Percentiles rank a stretch among this genome's conserved stretches.
These are phyloP conservation scores for Ammodytes dubius DNA, from an alignment of 2,113 vertebrate species.

Conservation along the genomic window DNA sequence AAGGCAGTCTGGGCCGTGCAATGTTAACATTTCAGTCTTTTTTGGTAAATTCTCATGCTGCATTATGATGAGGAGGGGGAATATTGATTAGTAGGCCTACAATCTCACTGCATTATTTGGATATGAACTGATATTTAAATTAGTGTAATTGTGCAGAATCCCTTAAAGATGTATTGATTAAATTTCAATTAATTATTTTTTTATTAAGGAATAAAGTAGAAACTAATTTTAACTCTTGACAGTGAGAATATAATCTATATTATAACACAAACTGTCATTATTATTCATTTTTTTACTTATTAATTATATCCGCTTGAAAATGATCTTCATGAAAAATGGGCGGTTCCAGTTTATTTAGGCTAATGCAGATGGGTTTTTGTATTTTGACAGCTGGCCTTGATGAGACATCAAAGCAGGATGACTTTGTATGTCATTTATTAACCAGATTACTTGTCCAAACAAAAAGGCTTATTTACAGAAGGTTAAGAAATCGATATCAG, in stretches of 20 bases:
- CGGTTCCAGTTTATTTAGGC: background rate
- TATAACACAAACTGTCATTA: too few species aligned
- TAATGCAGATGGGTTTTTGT: constrained; percentile 11
- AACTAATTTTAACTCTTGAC: background rate
- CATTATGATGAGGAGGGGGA: background rate
- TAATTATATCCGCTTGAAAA: background rate
- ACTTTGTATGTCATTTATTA: constrained; percentile 7
- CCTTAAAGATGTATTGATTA: background rate
- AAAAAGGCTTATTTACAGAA: background rate
- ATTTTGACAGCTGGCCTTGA: constrained; percentile 42
- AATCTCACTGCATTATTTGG: background rate
- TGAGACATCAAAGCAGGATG: background rate
- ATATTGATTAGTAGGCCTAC: background rate
- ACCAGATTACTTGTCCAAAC: constrained; percentile 9
- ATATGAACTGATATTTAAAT: background rate
- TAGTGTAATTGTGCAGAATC: background rate
- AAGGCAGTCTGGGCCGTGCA: constrained; percentile 18
- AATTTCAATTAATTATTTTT: too few species aligned
- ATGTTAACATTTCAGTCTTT: constrained; percentile 14
- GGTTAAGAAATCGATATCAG: background rate
- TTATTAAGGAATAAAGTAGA: background rate
- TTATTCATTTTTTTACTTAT: too few species aligned
- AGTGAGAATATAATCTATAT: background rate
- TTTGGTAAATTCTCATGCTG: constrained; percentile 14
- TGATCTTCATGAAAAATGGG: background rate